phyloP scores from a whole-genome alignment of 2,888 invertebrate species.

The Megamerina dolium region DNA sequence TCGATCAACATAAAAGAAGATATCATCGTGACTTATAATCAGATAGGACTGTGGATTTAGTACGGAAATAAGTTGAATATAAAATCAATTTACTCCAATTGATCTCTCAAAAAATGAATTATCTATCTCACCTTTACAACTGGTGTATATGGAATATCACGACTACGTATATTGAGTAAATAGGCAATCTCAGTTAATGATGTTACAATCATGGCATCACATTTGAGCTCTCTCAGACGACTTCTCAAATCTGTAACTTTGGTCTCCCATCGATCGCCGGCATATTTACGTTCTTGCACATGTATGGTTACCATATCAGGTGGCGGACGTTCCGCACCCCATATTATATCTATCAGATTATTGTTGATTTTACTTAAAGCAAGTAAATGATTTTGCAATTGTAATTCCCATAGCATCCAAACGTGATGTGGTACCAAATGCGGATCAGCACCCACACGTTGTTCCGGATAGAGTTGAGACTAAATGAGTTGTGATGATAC shows the following conservation, averaged over 20 bases:
- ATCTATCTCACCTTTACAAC: slow-evolving; percentile 58
- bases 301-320: slow-evolving; percentile 53
- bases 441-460: slow-evolving; percentile 69
- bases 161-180: slow-evolving; percentile 81
- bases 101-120: background rate
- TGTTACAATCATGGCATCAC: slow-evolving; percentile 76
- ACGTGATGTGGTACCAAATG: slow-evolving; percentile 62
- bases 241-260: slow-evolving; percentile 65
- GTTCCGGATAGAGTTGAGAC: slow-evolving; percentile 44
- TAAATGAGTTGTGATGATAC: slow-evolving; percentile 17
- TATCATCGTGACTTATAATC: slow-evolving; percentile 58
- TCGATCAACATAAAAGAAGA: slow-evolving; percentile 65
- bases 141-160: slow-evolving; percentile 76
- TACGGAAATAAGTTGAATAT: slow-evolving; percentile 28
- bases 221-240: slow-evolving; percentile 57
- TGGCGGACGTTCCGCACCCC: slow-evolving; percentile 61
- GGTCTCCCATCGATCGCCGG: slow-evolving; percentile 65
- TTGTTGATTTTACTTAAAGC: slow-evolving; percentile 43
- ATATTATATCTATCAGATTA: slow-evolving; percentile 73
- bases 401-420: slow-evolving; percentile 60
- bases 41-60: slow-evolving; percentile 67
- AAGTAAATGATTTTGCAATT: slow-evolving; percentile 47
- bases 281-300: slow-evolving; percentile 56
- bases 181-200: slow-evolving; percentile 85
- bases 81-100: too few species aligned